Conservation (phyloP, 2,888 invertebrate genomes). For the Elmis aenea region DNA sequence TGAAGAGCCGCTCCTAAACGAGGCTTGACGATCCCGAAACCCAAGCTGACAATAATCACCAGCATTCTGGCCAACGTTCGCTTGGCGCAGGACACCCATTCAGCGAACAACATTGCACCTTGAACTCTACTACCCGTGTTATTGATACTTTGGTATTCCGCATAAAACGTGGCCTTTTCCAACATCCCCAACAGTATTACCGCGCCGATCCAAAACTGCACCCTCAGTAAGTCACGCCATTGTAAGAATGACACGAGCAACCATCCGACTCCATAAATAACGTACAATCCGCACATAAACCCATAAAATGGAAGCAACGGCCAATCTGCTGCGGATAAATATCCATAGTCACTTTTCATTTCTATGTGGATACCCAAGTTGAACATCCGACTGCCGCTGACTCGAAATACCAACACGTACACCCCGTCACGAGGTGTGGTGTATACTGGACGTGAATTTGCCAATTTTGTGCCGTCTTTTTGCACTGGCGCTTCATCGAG, state of each 20-base stretch:
- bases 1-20: constrained; percentile 84
- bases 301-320: constrained; percentile 86
- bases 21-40: constrained; percentile 94
- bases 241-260: constrained; percentile 74
- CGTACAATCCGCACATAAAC: constrained; percentile 83
- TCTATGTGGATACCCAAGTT: constrained; percentile 62
- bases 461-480: constrained; percentile 33
- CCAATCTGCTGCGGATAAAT: constrained; percentile 84
- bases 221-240: constrained; percentile 85
- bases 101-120: constrained; percentile 78
- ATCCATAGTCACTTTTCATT: constrained; percentile 73
- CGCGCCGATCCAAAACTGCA: constrained; percentile 95
- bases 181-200: constrained; percentile 84
- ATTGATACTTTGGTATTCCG: constrained; percentile 77
- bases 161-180: constrained; percentile 86
- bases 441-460: constrained; percentile 46
- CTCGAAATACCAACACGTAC: constrained; percentile 57
- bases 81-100: constrained; percentile 88
- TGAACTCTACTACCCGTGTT: constrained; percentile 59
- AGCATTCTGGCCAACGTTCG: constrained; percentile 87
- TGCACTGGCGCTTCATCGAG: constrained; percentile 31
- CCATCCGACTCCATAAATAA: constrained; percentile 79
- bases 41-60: constrained; percentile 89
- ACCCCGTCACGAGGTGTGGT: constrained; percentile 65
- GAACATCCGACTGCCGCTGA: constrained; percentile 49